Evolutionary conservation across 2,888 invertebrate genomes (phyloP).

Genomic region (Agrotis segetum): DNA sequence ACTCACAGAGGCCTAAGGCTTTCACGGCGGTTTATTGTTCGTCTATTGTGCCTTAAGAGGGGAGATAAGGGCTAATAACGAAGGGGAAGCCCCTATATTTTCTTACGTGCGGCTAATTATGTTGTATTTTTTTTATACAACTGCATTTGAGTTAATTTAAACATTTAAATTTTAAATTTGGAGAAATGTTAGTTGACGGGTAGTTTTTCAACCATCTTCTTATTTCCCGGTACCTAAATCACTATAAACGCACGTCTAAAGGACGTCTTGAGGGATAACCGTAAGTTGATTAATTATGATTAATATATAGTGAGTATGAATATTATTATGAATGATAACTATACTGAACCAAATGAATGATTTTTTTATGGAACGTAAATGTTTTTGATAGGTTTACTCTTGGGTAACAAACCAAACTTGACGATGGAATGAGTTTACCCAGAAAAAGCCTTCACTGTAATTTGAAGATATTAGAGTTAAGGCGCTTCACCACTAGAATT

Average conservation of each 20-base stretch:
- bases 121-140: neutral
- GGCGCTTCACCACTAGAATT: too few species aligned
- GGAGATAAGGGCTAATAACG: constrained; percentile 46
- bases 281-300: too few species aligned
- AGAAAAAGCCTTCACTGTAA: too few species aligned
- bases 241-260: neutral
- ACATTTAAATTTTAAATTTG: neutral
- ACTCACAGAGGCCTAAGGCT: constrained; percentile 42
- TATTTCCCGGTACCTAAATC: neutral
- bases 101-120: constrained; percentile 32
- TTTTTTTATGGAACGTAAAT: too few species aligned
- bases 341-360: too few species aligned
- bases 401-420: too few species aligned
- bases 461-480: too few species aligned
- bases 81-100: constrained; percentile 8
- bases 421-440: too few species aligned
- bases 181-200: neutral
- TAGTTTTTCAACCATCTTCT: neutral
- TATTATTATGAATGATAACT: too few species aligned
- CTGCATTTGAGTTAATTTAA: too few species aligned
- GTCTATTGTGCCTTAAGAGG: constrained; percentile 47
- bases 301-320: too few species aligned
- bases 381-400: too few species aligned
- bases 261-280: neutral
- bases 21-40: constrained; percentile 43